These are phyloP conservation scores for Lineus longissimus DNA, from an alignment of 1,140 invertebrate genomes.

Conservation along the genomic window DNA sequence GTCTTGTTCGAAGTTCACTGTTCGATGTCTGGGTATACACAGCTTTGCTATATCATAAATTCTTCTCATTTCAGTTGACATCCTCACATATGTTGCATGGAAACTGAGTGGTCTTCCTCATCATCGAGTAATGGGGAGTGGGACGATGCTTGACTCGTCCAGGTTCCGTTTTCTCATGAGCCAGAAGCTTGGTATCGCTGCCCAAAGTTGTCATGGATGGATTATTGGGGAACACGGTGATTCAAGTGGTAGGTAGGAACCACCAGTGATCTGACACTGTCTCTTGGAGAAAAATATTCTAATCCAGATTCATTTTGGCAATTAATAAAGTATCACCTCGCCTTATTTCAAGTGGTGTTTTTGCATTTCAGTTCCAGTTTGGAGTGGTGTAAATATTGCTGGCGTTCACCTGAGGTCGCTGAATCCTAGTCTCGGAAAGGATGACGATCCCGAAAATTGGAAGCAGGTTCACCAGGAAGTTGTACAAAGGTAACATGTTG, in stretches of 20 bases:
- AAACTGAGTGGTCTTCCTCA: slow-evolving; percentile 83
- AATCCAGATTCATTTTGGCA: too few species aligned
- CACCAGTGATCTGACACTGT: neutral
- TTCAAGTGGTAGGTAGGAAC: slow-evolving; percentile 63
- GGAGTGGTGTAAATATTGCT: slow-evolving; percentile 88
- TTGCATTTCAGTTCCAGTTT: slow-evolving; percentile 72
- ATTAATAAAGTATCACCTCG: too few species aligned
- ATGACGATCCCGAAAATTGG: slow-evolving; percentile 75
- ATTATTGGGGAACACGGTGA: slow-evolving; percentile 86
- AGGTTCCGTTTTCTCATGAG: slow-evolving; percentile 84
- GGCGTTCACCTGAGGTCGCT: slow-evolving; percentile 77
- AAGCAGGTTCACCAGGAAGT: slow-evolving; percentile 72
- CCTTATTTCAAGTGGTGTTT: neutral
- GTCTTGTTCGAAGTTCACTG: too few species aligned
- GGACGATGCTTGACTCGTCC: slow-evolving; percentile 86
- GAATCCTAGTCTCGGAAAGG: slow-evolving; percentile 68
- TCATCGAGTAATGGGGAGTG: slow-evolving; percentile 81
- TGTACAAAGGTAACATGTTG: slow-evolving; percentile 59
- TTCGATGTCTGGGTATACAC: too few species aligned
- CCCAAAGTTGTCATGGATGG: slow-evolving; percentile 80
- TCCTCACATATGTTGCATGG: slow-evolving; percentile 89
- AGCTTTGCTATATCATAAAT: too few species aligned
- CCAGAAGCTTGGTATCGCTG: slow-evolving; percentile 73
- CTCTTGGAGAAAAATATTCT: neutral
- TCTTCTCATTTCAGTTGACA: slow-evolving; percentile 63